phyloP scores from a whole-genome alignment of 2,888 invertebrate species.

The Sicus ferrugineus region DNA sequence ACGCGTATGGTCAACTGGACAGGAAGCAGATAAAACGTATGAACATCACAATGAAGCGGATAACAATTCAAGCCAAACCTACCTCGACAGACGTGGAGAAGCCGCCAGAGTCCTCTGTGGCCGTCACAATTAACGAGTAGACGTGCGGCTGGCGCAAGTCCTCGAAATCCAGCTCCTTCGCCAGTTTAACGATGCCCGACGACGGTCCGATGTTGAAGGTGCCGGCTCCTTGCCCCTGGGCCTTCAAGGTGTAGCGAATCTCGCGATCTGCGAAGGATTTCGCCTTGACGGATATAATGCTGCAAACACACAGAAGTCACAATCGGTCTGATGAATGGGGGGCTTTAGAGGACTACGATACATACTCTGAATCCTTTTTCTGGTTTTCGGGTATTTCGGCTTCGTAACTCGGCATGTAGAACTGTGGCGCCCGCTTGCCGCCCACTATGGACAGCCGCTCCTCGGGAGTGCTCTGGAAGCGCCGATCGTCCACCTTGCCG shows the following conservation, averaged over 20 bases:
- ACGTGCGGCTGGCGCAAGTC: slow-evolving; percentile 93
- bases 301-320: slow-evolving; percentile 67
- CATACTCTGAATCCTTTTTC: slow-evolving; percentile 96
- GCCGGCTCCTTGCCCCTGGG: slow-evolving; percentile 92
- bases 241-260: slow-evolving; percentile 94
- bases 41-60: neutral
- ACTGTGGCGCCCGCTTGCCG: slow-evolving; percentile 97
- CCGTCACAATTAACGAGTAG: slow-evolving; percentile 90
- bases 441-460: slow-evolving; percentile 93
- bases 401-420: slow-evolving; percentile 93
- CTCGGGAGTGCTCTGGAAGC: slow-evolving; percentile 90
- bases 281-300: slow-evolving; percentile 95
- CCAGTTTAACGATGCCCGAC: slow-evolving; percentile 93
- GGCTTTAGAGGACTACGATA: slow-evolving; percentile 44
- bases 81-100: slow-evolving; percentile 95
- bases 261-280: slow-evolving; percentile 97
- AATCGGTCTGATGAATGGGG: no score
- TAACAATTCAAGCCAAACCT: slow-evolving; percentile 43
- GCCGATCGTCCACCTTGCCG: slow-evolving; percentile 87
- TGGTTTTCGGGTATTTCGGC: slow-evolving; percentile 97
- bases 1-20: slow-evolving; percentile 90
- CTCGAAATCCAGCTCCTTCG: slow-evolving; percentile 96
- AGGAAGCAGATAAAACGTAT: neutral
- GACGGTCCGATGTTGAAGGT: slow-evolving; percentile 95
- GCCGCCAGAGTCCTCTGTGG: slow-evolving; percentile 97